Conservation (phyloP, 2,888 invertebrate genomes). For the Meta bourneti region DNA sequence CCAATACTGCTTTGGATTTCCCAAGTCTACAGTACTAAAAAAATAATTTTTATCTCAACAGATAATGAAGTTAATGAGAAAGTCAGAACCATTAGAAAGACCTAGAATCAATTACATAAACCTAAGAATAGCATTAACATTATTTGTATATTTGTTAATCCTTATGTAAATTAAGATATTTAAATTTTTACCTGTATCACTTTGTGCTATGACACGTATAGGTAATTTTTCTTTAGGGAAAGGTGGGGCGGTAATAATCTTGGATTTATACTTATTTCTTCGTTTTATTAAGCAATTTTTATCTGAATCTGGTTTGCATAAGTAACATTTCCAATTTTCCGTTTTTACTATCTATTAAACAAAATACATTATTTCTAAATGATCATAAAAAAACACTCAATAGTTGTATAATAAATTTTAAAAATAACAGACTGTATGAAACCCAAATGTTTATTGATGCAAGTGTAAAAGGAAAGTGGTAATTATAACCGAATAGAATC, state of each 20-base stretch:
- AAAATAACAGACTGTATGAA: no score
- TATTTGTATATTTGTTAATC: no score
- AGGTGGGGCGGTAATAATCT: background rate
- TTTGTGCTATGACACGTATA: slow-evolving; percentile 1
- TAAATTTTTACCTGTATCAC: background rate
- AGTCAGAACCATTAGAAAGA: background rate
- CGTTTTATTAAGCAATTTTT: background rate
- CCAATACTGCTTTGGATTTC: background rate
- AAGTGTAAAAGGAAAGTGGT: no score
- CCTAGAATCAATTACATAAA: background rate
- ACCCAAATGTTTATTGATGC: no score
- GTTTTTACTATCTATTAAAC: slow-evolving; percentile 6
- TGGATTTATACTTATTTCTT: background rate
- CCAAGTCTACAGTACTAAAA: background rate
- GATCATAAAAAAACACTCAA: no score
- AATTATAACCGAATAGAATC: no score
- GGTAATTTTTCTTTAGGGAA: background rate
- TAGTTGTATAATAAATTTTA: no score
- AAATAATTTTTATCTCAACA: background rate
- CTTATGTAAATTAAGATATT: no score
- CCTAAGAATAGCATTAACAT: background rate
- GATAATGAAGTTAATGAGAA: background rate
- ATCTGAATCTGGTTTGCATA: background rate
- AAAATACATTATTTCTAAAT: no score
- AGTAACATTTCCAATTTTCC: slow-evolving; percentile 20